A percentile compares a stretch with the other conserved stretches of the same genome.
phyloP scores from a whole-genome alignment of 2,113 vertebrate genomes.

The Hydrochoerus hydrochaeris region DNA sequence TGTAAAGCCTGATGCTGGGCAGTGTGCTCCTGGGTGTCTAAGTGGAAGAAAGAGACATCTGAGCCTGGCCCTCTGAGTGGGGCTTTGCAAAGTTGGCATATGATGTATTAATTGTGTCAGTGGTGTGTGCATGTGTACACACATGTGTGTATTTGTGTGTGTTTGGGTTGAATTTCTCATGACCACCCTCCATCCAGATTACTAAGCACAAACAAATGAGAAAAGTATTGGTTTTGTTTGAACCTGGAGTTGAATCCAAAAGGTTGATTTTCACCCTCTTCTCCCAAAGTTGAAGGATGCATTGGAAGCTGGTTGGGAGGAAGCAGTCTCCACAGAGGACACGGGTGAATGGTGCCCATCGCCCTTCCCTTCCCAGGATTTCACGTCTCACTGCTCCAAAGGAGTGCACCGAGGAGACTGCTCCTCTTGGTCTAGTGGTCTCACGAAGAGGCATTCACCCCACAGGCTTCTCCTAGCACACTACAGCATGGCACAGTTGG shows the following conservation, averaged over 20 bases:
- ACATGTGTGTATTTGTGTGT: not conserved
- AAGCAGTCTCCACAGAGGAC: not conserved
- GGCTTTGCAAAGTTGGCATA: not conserved
- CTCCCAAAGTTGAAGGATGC: not conserved
- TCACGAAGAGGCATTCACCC: not conserved
- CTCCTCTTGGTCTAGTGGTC: not conserved
- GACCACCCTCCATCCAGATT: not conserved
- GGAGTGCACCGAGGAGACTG: too few species aligned
- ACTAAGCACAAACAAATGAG: not conserved
- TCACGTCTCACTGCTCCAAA: not conserved
- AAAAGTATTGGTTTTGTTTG: not conserved
- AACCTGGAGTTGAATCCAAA: not conserved
- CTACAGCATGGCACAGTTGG: accelerated
- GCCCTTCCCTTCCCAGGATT: not conserved
- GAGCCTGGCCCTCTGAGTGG: not conserved
- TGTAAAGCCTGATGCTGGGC: not conserved
- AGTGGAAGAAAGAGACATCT: not conserved
- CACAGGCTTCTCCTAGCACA: not conserved
- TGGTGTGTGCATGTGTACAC: not conserved
- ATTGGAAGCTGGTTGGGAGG: not conserved
- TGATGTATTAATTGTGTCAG: not conserved
- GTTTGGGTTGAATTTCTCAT: not conserved
- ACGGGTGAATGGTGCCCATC: accelerated
- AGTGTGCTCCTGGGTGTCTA: not conserved
- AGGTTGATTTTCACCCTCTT: not conserved